Evolutionary conservation across 2,888 invertebrate species (phyloP).

Genomic region (Stenichneumon culpator): DNA sequence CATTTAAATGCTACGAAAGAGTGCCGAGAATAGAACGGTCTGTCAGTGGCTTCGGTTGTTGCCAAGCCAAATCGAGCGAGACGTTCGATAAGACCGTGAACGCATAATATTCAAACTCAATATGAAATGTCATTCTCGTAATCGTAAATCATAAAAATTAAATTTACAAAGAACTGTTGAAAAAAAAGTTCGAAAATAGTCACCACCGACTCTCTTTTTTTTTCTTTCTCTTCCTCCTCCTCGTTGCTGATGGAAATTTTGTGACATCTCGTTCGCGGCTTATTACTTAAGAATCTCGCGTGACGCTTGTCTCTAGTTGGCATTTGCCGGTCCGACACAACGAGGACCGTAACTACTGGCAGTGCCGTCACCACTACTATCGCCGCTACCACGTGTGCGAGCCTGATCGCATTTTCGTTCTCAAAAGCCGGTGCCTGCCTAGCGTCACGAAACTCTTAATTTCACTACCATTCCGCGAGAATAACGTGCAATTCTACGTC

Average conservation of each 20-base stretch:
- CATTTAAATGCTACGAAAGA: neutral
- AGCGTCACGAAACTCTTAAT: neutral
- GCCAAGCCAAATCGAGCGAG: neutral
- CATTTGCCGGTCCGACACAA: constrained; percentile 58
- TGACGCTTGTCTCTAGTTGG: constrained; percentile 49
- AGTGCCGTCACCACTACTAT: constrained; percentile 48
- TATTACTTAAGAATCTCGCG: constrained; percentile 60
- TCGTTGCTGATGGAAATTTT: constrained; percentile 57
- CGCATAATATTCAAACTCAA: neutral
- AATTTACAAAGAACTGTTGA: neutral
- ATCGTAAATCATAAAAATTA: neutral
- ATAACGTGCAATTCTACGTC: neutral
- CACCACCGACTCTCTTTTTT: neutral
- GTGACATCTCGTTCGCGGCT: constrained; percentile 45
- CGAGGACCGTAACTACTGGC: constrained; percentile 58
- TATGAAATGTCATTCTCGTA: neutral
- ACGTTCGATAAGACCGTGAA: neutral
- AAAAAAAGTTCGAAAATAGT: neutral
- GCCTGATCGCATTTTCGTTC: constrained; percentile 29
- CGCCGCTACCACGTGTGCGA: constrained; percentile 44
- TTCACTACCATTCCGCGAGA: neutral
- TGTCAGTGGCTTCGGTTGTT: neutral
- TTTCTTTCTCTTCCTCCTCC: constrained; percentile 17
- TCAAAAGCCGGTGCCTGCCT: constrained; percentile 39
- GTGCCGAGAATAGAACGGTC: neutral